Conservation (phyloP, 2,888 invertebrate species). For the Drosophila eohydei region DNA sequence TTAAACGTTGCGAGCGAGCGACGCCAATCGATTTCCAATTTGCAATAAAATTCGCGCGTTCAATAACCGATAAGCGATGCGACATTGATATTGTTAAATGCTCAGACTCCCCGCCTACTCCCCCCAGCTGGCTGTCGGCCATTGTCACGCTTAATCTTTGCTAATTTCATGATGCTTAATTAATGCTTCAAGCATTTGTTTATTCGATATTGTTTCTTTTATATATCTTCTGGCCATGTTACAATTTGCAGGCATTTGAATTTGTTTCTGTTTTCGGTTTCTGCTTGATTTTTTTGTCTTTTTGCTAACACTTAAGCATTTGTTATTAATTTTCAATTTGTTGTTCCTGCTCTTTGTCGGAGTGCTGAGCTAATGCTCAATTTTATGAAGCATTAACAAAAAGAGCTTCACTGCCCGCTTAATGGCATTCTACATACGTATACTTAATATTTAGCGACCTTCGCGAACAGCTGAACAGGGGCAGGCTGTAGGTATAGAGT, state of each 20-base stretch:
- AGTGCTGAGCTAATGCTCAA: conserved; percentile 59
- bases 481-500: neutral
- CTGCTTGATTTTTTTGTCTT: conserved; percentile 13
- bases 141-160: conserved; percentile 29
- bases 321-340: conserved; percentile 62
- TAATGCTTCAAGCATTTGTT: conserved; percentile 47
- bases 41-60: conserved; percentile 49
- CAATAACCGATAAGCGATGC: conserved; percentile 65
- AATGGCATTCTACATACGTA: conserved; percentile 63
- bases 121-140: neutral
- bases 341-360: conserved; percentile 55
- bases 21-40: conserved; percentile 66
- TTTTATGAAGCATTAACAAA: conserved; percentile 63
- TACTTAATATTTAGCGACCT: conserved; percentile 66
- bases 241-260: conserved; percentile 53
- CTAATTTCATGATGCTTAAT: conserved; percentile 51
- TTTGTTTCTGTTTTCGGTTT: conserved; percentile 15
- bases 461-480: conserved; percentile 21
- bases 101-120: neutral
- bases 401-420: conserved; percentile 58
- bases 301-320: conserved; percentile 37
- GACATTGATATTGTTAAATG: conserved; percentile 56
- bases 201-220: conserved; percentile 27
- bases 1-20: conserved; percentile 44
- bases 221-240: conserved; percentile 52